phyloP scores from a whole-genome alignment of 2,888 invertebrate species.

The Coleophora deauratella region DNA sequence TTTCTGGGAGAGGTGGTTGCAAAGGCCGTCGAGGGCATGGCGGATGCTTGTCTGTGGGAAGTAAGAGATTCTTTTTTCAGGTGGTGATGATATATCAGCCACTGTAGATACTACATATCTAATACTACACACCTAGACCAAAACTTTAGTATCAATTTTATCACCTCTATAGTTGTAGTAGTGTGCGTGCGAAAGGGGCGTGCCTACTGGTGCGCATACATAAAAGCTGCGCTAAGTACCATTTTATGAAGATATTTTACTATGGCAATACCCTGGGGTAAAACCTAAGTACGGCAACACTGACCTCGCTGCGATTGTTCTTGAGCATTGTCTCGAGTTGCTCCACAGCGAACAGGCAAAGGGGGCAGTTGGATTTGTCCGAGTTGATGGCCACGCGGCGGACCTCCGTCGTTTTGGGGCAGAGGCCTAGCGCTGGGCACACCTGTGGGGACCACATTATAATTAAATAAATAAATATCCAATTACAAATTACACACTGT shows the following conservation, averaged over 20 bases:
- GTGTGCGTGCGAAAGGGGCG: no score
- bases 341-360: slow-evolving; percentile 88
- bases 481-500: no score
- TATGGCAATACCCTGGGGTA: no score
- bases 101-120: no score
- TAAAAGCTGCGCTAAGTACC: no score
- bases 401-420: slow-evolving; percentile 72
- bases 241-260: no score
- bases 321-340: slow-evolving; percentile 83
- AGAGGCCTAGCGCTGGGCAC: slow-evolving; percentile 82
- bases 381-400: slow-evolving; percentile 70
- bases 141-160: neutral
- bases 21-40: slow-evolving; percentile 79
- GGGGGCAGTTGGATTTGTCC: slow-evolving; percentile 81
- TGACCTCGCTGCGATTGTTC: slow-evolving; percentile 83
- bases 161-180: neutral
- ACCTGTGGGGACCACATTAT: slow-evolving; percentile 48
- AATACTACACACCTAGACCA: no score
- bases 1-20: slow-evolving; percentile 77
- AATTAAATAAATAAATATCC: no score
- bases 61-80: no score
- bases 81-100: no score
- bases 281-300: no score
- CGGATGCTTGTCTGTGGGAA: slow-evolving; percentile 77
- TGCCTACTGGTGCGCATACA: no score